A percentile compares a stretch with the other conserved stretches of the same genome.
phyloP scores from a whole-genome alignment of 2,113 vertebrate genomes.

The Drymodes brunneopygia region DNA sequence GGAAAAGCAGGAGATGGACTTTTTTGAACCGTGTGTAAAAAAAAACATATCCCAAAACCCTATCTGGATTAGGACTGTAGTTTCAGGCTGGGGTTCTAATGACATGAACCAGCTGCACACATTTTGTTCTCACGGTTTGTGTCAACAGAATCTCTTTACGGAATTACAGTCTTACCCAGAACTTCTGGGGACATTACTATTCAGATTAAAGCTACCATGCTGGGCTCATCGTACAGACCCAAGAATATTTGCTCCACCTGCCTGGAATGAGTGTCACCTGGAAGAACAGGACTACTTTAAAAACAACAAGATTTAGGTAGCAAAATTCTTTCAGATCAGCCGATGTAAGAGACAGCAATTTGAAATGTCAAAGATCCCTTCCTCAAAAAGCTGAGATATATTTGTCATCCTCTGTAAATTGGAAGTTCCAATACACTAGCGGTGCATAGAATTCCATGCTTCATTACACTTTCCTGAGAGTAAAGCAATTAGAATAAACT shows the following conservation, averaged over 20 bases:
- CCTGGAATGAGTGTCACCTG: slow-evolving; percentile 81
- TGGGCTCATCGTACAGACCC: slow-evolving; percentile 75
- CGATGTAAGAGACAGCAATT: slow-evolving; percentile 77
- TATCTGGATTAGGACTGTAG: slow-evolving; percentile 18
- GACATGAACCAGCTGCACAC: slow-evolving; percentile 35
- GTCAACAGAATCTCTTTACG: slow-evolving; percentile 59
- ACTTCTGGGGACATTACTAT: slow-evolving; percentile 55
- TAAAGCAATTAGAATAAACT: slow-evolving; percentile 89
- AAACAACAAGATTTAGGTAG: slow-evolving; percentile 73
- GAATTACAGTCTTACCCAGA: slow-evolving; percentile 66
- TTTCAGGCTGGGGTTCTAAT: slow-evolving; percentile 45
- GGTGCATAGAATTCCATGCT: slow-evolving; percentile 89
- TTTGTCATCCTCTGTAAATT: slow-evolving; percentile 80
- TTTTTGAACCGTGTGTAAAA: slow-evolving; percentile 63
- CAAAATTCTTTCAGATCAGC: slow-evolving; percentile 75
- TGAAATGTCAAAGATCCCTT: slow-evolving; percentile 82
- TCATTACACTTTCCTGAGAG: slow-evolving; percentile 94
- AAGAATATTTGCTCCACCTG: slow-evolving; percentile 75
- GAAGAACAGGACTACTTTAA: slow-evolving; percentile 70
- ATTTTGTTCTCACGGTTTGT: slow-evolving; percentile 17
- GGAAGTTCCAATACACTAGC: slow-evolving; percentile 87
- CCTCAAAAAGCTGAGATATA: slow-evolving; percentile 79
- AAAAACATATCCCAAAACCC: slow-evolving; percentile 49
- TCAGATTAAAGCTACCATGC: slow-evolving; percentile 76
- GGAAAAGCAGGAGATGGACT: neutral